These are phyloP conservation scores for Galbula dea DNA, from an alignment of 2,113 vertebrate species.

Conservation along the genomic window DNA sequence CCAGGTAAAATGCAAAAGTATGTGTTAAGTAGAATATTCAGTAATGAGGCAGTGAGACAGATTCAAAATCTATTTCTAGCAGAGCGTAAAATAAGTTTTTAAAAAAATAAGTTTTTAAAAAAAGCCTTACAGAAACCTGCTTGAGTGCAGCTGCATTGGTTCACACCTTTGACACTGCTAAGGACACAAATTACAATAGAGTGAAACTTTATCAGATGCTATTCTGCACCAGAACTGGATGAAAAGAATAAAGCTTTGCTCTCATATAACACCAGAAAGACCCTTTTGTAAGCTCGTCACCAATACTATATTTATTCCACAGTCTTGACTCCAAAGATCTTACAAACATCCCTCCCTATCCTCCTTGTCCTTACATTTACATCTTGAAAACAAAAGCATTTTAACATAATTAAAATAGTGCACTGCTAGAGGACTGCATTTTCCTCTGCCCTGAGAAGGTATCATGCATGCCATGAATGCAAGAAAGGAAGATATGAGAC, in stretches of 20 bases:
- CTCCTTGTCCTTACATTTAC: background rate
- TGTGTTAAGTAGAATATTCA: background rate
- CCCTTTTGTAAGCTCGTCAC: background rate
- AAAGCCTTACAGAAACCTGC: background rate
- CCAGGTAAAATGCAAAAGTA: conserved; percentile 26
- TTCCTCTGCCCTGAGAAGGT: background rate
- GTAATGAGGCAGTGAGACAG: background rate
- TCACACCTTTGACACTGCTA: background rate
- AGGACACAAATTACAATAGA: background rate
- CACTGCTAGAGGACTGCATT: background rate
- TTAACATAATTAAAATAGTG: background rate
- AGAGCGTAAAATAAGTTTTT: background rate
- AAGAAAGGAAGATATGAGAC: too few species aligned
- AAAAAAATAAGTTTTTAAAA: too few species aligned
- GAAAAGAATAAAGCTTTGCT: background rate
- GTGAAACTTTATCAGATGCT: background rate
- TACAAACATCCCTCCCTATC: background rate
- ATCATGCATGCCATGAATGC: background rate
- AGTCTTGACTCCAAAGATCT: background rate
- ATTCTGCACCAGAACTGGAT: background rate
- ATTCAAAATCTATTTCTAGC: background rate
- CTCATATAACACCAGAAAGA: background rate
- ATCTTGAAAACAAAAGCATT: background rate
- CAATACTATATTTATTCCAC: background rate
- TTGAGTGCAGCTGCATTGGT: background rate